Percentiles rank a stretch among this genome's conserved stretches.
Conservation (phyloP, 2,888 invertebrate species). For the Macaria liturata region DNA sequence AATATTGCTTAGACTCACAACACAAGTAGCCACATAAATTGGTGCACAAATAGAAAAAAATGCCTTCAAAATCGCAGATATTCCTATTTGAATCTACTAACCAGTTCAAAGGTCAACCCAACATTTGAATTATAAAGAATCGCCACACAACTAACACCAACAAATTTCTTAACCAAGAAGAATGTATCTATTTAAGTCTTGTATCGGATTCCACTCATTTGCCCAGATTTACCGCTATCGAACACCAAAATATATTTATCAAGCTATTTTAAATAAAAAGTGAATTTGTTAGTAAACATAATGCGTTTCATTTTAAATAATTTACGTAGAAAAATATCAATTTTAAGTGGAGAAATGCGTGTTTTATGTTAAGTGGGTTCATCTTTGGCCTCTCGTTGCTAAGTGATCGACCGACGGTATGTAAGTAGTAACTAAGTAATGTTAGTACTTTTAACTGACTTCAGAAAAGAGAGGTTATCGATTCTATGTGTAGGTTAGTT, state of each 20-base stretch:
- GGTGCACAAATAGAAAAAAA: slow-evolving; percentile 17
- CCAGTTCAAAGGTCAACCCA: slow-evolving; percentile 28
- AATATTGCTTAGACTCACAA: slow-evolving; percentile 10
- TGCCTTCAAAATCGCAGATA: slow-evolving; percentile 25
- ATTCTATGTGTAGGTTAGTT: too few species aligned
- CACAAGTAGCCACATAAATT: slow-evolving; percentile 13
- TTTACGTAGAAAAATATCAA: slow-evolving; percentile 45
- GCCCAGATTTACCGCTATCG: slow-evolving; percentile 33
- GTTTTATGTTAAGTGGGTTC: slow-evolving; percentile 50
- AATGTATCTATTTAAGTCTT: slow-evolving; percentile 16
- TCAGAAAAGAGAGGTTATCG: too few species aligned
- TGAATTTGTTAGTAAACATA: slow-evolving; percentile 33
- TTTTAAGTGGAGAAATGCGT: slow-evolving; percentile 44
- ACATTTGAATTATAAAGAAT: slow-evolving; percentile 27
- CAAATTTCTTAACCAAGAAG: slow-evolving; percentile 30
- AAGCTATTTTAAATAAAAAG: slow-evolving; percentile 32
- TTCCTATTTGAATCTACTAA: slow-evolving; percentile 35
- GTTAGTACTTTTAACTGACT: too few species aligned
- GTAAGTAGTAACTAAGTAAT: neutral
- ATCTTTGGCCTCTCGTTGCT: slow-evolving; percentile 58
- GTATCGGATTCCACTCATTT: slow-evolving; percentile 22
- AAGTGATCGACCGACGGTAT: slow-evolving; percentile 55
- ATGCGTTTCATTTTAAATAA: slow-evolving; percentile 41
- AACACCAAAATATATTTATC: slow-evolving; percentile 36
- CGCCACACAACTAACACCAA: slow-evolving; percentile 20